A percentile compares a stretch with the other conserved stretches of the same genome.
phyloP scores from a whole-genome alignment of 2,888 invertebrate genomes.

The Sepiola atlantica region DNA sequence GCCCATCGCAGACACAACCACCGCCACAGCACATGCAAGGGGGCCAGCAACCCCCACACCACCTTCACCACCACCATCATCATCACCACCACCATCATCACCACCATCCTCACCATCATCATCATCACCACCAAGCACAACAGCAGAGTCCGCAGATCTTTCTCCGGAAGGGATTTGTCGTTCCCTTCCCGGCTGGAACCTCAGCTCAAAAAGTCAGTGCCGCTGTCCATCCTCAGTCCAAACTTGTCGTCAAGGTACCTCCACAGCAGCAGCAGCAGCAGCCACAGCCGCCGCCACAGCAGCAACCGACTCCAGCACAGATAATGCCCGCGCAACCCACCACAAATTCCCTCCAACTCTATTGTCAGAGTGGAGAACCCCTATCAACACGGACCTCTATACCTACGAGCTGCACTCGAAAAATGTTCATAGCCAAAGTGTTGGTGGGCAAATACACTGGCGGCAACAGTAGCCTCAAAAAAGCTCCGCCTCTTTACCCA shows the following conservation, averaged over 20 bases:
- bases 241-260: constrained; percentile 35
- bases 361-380: constrained; percentile 39
- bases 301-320: constrained; percentile 44
- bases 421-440: constrained; percentile 69
- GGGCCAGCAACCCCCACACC: constrained; percentile 23
- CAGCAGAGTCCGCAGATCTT: constrained; percentile 32
- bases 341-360: constrained; percentile 34
- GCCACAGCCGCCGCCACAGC: constrained; percentile 41
- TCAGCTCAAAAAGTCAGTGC: constrained; percentile 46
- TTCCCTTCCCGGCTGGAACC: constrained; percentile 37
- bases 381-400: constrained; percentile 41
- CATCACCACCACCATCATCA: constrained; percentile 34
- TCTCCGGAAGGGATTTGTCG: constrained; percentile 10
- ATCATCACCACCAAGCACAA: constrained; percentile 38
- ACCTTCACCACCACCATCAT: constrained; percentile 40
- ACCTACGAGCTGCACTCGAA: constrained; percentile 52
- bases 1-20: not conserved
- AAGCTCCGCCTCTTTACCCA: constrained; percentile 65
- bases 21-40: constrained; percentile 21
- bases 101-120: constrained; percentile 48
- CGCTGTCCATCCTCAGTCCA: constrained; percentile 41
- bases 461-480: constrained; percentile 63
- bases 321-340: constrained; percentile 33
- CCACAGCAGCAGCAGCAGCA: not conserved
- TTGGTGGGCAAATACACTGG: constrained; percentile 68